These are phyloP conservation scores for Nomia melanderi DNA, from an alignment of 1,140 invertebrate genomes.

Conservation along the genomic window DNA sequence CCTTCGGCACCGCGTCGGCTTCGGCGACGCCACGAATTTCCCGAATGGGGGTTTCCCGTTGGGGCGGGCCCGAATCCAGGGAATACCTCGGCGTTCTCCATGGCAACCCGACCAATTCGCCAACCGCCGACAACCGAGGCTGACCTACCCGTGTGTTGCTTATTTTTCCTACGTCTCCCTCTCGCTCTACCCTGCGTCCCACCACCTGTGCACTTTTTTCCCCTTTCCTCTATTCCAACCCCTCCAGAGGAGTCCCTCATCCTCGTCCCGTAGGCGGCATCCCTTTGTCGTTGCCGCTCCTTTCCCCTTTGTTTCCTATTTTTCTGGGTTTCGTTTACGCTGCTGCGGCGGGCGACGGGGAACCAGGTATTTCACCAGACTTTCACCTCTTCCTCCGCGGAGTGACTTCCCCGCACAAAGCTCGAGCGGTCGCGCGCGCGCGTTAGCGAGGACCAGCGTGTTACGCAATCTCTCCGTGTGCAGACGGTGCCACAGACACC, in stretches of 20 bases:
- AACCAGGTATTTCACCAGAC: neutral
- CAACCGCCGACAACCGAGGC: constrained; percentile 75
- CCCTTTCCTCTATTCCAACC: constrained; percentile 2
- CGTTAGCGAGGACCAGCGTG: neutral
- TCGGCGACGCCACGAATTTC: constrained; percentile 77
- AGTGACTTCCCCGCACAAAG: neutral
- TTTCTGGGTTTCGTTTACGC: constrained; percentile 43
- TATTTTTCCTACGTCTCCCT: constrained; percentile 45
- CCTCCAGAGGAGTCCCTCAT: neutral
- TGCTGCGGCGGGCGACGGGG: neutral
- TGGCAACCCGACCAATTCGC: constrained; percentile 78
- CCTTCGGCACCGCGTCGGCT: constrained; percentile 70
- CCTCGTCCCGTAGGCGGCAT: constrained; percentile 5
- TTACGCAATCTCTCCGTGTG: constrained; percentile 1
- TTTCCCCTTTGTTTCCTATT: constrained; percentile 25
- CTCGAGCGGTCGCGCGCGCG: neutral
- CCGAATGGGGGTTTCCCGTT: constrained; percentile 77
- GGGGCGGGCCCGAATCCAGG: constrained; percentile 74
- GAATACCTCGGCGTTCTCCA: constrained; percentile 74
- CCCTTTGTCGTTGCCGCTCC: constrained; percentile 49
- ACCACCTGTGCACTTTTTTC: neutral
- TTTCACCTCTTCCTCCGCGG: neutral
- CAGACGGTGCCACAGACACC: constrained; percentile 7
- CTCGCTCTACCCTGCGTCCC: neutral
- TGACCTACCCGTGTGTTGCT: constrained; percentile 68